Base-by-base conservation (phyloP, 2,797 vertebrate species). In the Etheostoma nigrum region DNA sequence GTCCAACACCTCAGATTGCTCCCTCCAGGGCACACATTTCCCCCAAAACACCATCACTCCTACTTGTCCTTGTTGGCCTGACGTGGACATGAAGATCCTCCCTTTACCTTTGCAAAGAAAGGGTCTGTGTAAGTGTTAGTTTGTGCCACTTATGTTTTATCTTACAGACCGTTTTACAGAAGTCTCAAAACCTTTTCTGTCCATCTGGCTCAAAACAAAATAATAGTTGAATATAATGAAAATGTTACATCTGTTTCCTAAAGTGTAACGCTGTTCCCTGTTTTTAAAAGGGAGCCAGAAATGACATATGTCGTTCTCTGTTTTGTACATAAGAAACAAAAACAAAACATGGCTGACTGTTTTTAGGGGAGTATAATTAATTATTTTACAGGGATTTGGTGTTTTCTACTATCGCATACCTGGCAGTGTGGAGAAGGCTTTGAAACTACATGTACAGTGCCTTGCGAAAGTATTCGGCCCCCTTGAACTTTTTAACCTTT, bases 21-120 rank as follows among this genome's bases (percentile, higher is more conserved):
- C 36, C 51, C 65, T 66, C 8, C 33, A 40, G 59, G 76, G 61
- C 57, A 78, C 53, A 71, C 51, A 70, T 61, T 12, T 79, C 21
- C 74, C 67, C 72, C 67, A 78, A 85, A 89, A 90, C 80, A 70
- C 48, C 69, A n/a, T 65, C 65, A 4, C n/a, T 44, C 48, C 44
- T 5, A 42, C 60, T 19, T 40, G 25, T 8, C n/a, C 16, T 18
- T 18, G 7, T 66, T 67, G 12, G 30, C 60, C 64, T 0, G 23
- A 44, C 55, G 2, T 51, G 15, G 15, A 72, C 4, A 6, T 53
- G 30, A 52, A 55, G 55, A 52, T 71, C 76, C 57, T 74, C 15
- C 9, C 8, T 18, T 60, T 54, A 9, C 55, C 15, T 18, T 66
- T 12, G 55, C 48, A 75, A 52, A 40, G 40, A 36, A 25, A 47